Conservation (phyloP, 2,113 vertebrate species). For the Rhabdomys dilectus region DNA sequence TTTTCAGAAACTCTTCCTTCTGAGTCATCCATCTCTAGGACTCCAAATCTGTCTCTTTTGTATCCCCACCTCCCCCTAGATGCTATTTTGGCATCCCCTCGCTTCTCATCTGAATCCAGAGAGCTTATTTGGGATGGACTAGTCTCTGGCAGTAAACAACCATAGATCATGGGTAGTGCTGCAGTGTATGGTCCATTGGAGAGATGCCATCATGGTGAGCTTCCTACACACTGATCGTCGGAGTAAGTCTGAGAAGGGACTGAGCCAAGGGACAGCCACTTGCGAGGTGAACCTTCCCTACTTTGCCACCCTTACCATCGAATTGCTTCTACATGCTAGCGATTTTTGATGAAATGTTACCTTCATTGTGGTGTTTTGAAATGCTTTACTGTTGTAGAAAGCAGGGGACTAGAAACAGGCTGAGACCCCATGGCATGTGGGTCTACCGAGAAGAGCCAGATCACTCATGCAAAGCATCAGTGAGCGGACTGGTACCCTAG, state of each 20-base stretch:
- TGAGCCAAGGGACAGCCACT: neutral
- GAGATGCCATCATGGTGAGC: rapidly evolving
- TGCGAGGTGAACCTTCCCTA: neutral
- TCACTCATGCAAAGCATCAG: neutral
- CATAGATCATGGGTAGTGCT: neutral
- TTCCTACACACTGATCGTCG: neutral
- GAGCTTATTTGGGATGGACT: neutral
- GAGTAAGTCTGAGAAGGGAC: neutral
- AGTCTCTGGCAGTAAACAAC: neutral
- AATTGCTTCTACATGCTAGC: conserved; percentile 46
- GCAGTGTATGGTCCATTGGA: rapidly evolving
- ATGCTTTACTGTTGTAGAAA: neutral
- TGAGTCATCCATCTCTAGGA: neutral
- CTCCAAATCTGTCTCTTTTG: neutral
- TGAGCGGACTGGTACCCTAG: no score
- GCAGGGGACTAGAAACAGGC: neutral
- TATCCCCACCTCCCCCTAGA: neutral
- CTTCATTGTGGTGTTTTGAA: conserved; percentile 42
- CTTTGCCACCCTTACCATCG: neutral
- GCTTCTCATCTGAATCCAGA: neutral
- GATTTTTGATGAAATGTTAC: conserved; percentile 30
- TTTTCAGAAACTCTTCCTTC: neutral
- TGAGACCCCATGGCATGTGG: neutral
- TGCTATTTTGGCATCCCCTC: neutral
- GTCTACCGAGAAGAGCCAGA: neutral